Evolutionary conservation across 2,797 vertebrate species (phyloP), one percentile per base, ranked within the genome.

Genomic region (Caiman crocodilus): DNA sequence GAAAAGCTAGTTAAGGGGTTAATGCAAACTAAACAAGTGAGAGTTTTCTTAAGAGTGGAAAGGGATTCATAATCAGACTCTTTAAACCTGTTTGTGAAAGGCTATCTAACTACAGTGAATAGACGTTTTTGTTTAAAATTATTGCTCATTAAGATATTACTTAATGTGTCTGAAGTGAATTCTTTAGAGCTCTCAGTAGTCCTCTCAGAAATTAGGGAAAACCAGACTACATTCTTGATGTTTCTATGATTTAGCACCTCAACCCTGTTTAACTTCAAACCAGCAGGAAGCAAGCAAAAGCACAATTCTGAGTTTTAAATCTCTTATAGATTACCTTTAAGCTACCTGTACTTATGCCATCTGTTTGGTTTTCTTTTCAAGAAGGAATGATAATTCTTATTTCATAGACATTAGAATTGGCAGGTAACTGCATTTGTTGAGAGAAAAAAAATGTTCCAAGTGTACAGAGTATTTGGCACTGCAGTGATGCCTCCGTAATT

Each of bases 401-500:
- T 69, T 21, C 30, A 35, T n/a, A 69, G 35, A 21, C 67, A 42
- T 35, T 35, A 35, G 35, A 35, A 21, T 69, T 69, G 30, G 67
- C 21, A 32, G 3, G n/a, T 67, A n/a, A 67, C 30, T 35, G 35
- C 35, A 35, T 35, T 35, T 35, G 35, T 35, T 35, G 35, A 35
- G 5, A 35, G 35, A 35, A 35, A 35, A 35, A 35, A 6, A 35
- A 35, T 35, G 21, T 42, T 35, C 21, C 6, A 32, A 25, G 69
- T 35, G 35, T 71, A 14, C 25, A 18, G 11, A 42, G 21, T 71
- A 21, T 42, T 35, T 71, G 18, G 12, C 35, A 21, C 69, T 71
- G 57, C 56, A 10, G 8, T 87, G 58, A 25, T 50, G 12, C 7
- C 5, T 56, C 0, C 0, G 86, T 82, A 7, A 50, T 1, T 4